These are phyloP conservation scores for Latrodectus geometricus DNA, from an alignment of 1,140 invertebrate species.

Conservation along the genomic window DNA sequence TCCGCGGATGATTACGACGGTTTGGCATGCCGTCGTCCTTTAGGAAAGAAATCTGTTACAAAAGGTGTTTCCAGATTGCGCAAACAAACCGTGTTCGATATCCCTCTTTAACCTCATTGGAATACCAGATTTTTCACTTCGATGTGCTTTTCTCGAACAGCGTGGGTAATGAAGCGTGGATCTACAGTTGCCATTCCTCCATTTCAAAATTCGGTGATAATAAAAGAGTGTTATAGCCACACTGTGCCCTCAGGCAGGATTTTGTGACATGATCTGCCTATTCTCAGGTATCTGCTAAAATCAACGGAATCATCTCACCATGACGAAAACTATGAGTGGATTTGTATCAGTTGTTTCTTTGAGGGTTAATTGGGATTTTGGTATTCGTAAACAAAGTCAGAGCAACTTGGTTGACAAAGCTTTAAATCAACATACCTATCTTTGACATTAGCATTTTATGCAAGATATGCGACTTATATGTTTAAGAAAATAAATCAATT, in stretches of 20 bases:
- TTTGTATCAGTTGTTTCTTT: no score
- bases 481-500: no score
- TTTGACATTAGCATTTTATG: no score
- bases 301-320: not conserved
- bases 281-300: not conserved
- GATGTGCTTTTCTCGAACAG: conserved; percentile 17
- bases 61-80: conserved; percentile 33
- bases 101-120: conserved; percentile 55
- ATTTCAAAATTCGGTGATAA: conserved; percentile 22
- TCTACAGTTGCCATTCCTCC: not conserved
- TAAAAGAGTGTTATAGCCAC: not conserved
- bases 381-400: no score
- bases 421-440: no score
- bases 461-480: no score
- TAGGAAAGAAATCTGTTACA: conserved; percentile 6
- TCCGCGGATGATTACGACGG: conserved; percentile 15
- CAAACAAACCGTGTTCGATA: conserved; percentile 37
- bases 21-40: not conserved
- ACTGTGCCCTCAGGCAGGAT: not conserved
- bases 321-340: not conserved
- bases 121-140: conserved; percentile 8
- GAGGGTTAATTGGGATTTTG: no score
- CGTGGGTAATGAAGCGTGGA: conserved; percentile 40
- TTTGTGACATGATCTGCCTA: not conserved
- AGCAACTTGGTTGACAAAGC: no score